phyloP scores from a whole-genome alignment of 2,888 invertebrate species.

The Emmelina monodactyla region DNA sequence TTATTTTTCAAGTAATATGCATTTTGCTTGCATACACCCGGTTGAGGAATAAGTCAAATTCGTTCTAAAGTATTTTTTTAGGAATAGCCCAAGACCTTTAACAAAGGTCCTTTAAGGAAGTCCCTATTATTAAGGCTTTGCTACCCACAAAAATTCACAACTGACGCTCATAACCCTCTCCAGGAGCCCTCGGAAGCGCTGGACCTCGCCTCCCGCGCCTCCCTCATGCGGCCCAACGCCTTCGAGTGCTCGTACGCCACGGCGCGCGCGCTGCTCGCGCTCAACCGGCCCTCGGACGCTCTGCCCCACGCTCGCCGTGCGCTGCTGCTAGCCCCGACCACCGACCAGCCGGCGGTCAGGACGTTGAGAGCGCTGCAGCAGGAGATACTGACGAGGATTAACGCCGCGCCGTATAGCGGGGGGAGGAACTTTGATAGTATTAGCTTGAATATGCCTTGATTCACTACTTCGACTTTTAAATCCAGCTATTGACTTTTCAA shows the following conservation, averaged over 20 bases:
- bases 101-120: no score
- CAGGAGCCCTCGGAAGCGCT: constrained; percentile 87
- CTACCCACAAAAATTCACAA: no score
- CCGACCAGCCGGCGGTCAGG: constrained; percentile 75
- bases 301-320: constrained; percentile 85
- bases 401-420: constrained; percentile 50
- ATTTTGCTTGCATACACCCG: no score
- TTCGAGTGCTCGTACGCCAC: constrained; percentile 94
- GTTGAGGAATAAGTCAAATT: no score
- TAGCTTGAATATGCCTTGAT: constrained; percentile 53
- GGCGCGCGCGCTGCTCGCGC: constrained; percentile 84
- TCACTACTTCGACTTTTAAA: no score
- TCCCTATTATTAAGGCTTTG: no score
- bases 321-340: constrained; percentile 73
- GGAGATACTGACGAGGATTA: constrained; percentile 68
- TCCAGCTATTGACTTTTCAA: constrained; percentile 14
- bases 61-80: no score
- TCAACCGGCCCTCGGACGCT: constrained; percentile 77
- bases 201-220: constrained; percentile 86
- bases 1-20: no score
- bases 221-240: constrained; percentile 83
- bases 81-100: no score
- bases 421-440: constrained; percentile 57
- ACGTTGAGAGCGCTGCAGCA: constrained; percentile 78
- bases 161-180: no score